phyloP scores from a whole-genome alignment of 2,888 invertebrate genomes.

The Amphimallon solstitiale region DNA sequence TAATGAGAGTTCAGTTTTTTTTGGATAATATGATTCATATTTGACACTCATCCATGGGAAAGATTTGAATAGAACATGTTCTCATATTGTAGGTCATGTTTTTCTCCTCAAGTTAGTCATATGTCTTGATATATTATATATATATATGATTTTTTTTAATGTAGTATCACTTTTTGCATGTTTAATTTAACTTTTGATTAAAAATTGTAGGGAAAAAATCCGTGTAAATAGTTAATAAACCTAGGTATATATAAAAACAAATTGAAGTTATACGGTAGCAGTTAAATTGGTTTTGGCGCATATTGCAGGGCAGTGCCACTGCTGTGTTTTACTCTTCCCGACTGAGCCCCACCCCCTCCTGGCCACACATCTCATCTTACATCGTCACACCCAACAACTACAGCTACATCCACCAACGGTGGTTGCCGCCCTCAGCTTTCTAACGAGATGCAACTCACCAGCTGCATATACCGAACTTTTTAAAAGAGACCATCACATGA shows the following conservation, averaged over 20 bases:
- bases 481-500: conserved; percentile 45
- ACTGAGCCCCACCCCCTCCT: conserved; percentile 57
- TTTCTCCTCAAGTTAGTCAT: too few species aligned
- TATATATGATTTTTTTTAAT: not conserved
- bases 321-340: conserved; percentile 60
- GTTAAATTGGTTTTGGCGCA: conserved; percentile 57
- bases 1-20: too few species aligned
- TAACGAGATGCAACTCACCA: conserved; percentile 46
- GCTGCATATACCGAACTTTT: conserved; percentile 46
- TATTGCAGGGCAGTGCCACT: conserved; percentile 60
- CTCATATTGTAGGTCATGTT: too few species aligned
- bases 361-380: conserved; percentile 60
- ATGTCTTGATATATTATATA: too few species aligned
- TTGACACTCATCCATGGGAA: too few species aligned
- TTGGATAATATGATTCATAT: too few species aligned
- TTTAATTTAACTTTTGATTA: not conserved
- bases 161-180: not conserved
- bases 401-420: conserved; percentile 51
- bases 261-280: conserved; percentile 38
- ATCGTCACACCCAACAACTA: conserved; percentile 57
- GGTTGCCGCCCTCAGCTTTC: conserved; percentile 48
- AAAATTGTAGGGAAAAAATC: not conserved
- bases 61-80: too few species aligned
- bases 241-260: conserved; percentile 5
- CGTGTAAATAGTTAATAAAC: not conserved